Evolutionary conservation across 2,797 vertebrate genomes (phyloP), one percentile per base, ranked within the genome.

Genomic region (Cyclura pinguis): DNA sequence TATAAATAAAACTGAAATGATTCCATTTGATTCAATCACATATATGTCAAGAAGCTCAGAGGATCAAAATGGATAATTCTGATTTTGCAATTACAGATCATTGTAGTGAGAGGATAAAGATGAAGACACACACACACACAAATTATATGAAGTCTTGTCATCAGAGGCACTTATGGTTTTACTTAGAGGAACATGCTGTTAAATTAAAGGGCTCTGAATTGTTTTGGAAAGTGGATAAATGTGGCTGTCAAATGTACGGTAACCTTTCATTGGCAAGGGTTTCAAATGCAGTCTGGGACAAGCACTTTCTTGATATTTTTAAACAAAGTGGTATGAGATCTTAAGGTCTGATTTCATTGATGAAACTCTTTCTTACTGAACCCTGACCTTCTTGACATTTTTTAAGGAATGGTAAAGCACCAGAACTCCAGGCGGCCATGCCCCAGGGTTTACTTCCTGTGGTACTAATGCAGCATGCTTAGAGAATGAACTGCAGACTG

Each of bases 11-110:
- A 29, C 85, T 77, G 8, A 29, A 78, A 16, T 16, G n/a, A 22
- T 80, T 38, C 27, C 9, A 4, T 50, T n/a, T 87, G 76, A 78
- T 80, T 80, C 29, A 18, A n/a, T n/a, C 8, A 6, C 4, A 18
- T n/a, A 29, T 35, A 8, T 84, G 20, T 50, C 59, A 62, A 78
- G 86, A 80, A 9, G 57, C 74, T 50, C 62, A 87, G 57, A 64
- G 10, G 74, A 87, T 87, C 74, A 87, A 87, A 87, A 27, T 32
- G 18, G 86, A n/a, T 67, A 32, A 78, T 20, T 80, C 55, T 35
- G 85, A 59, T n/a, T 77, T 59, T 42, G 38, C 74, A 80, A 67
- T 78, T 78, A 78, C 50, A 50, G 57, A 50, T 64, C 74, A 50
- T 57, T 67, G 22, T 57, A 57, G 55, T 57, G 13, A 55, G 18